Evolutionary conservation across 1,140 invertebrate genomes (phyloP), one percentile per base, ranked within the genome.

Genomic region (Drosophila ercepeae): DNA sequence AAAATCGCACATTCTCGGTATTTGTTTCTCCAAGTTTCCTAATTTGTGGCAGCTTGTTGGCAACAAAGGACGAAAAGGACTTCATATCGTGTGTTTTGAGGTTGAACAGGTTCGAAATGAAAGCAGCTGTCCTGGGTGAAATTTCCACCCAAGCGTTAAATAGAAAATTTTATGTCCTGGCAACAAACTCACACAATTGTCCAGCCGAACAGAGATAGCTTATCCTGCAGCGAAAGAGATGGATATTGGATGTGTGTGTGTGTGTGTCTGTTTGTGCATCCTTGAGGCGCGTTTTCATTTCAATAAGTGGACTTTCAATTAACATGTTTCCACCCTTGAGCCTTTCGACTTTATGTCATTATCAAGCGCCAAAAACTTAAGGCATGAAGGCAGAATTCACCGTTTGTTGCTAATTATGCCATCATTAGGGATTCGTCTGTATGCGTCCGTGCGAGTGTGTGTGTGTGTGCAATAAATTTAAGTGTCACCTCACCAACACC

Each of bases 291-390:
- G 46, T 65, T 59, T 74, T 75, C 71, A 83, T 84, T 86, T 53
- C 67, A 76, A 65, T 84, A 86, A 84, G 79, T 84, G 76, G 79
- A 72, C 79, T 86, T 84, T 84, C 79, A 84, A 84, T 84, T 84
- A 84, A 81, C 79, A 81, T 86, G 48, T 59, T 76, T 27, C 27
- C 48, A 32, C 29, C 59, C 42, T 41, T 46, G 48, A 53, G 68
- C 70, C 82, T 82, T 82, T 88, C 88, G 82, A 89, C 82, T 88
- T 88, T 57, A 64, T 75, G 83, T 88, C 82, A 88, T 88, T 88
- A 72, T 88, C 65, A 64, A 75, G 48, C 77, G 57, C 81, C 82
- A 58, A 74, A 64, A 58, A 50, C 49, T 72, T 70, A 18, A 21
- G 19, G 46, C 60, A 18, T 21, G 46, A 32, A 11, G 29, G n/a